Percentiles rank a stretch among this genome's conserved stretches.
Conservation (phyloP, 1,140 invertebrate genomes). For the Lepidurus apus region DNA sequence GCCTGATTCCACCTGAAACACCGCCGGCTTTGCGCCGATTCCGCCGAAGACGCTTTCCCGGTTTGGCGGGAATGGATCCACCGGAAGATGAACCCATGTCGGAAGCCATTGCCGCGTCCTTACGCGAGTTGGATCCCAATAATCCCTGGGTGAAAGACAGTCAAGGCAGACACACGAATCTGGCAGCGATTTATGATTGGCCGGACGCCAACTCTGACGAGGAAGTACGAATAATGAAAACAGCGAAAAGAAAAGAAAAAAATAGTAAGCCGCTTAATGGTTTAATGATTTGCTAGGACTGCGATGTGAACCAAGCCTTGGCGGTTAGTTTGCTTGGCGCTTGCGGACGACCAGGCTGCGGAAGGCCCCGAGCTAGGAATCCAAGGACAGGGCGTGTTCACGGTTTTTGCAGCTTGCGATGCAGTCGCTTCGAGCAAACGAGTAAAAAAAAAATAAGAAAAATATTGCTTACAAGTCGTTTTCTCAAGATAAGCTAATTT, state of each 20-base stretch:
- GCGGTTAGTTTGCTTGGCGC: conserved; percentile 42
- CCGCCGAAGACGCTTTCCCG: conserved; percentile 44
- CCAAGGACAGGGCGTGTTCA: conserved; percentile 51
- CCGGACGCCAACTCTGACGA: conserved; percentile 57
- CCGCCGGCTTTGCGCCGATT: conserved; percentile 51
- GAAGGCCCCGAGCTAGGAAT: conserved; percentile 47
- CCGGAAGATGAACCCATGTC: conserved; percentile 43
- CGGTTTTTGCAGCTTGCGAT: conserved; percentile 51
- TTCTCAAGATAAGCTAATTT: background rate
- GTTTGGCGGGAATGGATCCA: conserved; percentile 44
- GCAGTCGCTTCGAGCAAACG: conserved; percentile 44
- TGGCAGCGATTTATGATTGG: conserved; percentile 57
- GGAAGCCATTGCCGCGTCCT: conserved; percentile 49
- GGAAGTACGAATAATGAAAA: conserved; percentile 40
- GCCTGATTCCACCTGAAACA: conserved; percentile 60
- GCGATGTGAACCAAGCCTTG: conserved; percentile 40
- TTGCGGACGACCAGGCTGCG: conserved; percentile 42
- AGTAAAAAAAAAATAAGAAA: conserved; percentile 37
- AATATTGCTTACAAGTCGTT: conserved; percentile 35
- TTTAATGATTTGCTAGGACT: conserved; percentile 28
- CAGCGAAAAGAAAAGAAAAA: background rate
- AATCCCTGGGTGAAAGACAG: conserved; percentile 55
- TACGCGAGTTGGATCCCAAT: conserved; percentile 51
- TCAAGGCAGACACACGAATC: conserved; percentile 52
- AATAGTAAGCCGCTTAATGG: background rate